These are phyloP conservation scores for Craterocephalus amniculus DNA, from an alignment of 2,797 vertebrate genomes.

Conservation along the genomic window DNA sequence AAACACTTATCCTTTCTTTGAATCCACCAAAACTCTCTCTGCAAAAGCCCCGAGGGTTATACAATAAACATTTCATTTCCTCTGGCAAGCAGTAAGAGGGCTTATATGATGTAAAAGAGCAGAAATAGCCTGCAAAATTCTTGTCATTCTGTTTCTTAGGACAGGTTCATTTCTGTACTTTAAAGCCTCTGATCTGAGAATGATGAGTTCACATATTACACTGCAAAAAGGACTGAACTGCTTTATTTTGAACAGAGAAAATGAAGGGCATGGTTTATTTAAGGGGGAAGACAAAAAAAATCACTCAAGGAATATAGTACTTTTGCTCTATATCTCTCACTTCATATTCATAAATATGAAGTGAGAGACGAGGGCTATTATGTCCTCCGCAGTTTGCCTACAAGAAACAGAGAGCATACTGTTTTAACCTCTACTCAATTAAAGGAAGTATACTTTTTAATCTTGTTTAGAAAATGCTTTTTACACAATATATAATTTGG, in stretches of 20 bases:
- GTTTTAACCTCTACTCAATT: too few species aligned
- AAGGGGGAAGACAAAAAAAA: slow-evolving; percentile 2
- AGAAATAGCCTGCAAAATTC: slow-evolving; percentile 71
- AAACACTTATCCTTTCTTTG: slow-evolving; percentile 74
- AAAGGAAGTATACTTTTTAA: too few species aligned
- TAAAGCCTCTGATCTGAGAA: slow-evolving; percentile 19
- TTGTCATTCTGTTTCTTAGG: slow-evolving; percentile 66
- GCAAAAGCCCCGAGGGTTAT: slow-evolving; percentile 65
- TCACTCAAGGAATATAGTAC: slow-evolving; percentile 4
- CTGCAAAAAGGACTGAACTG: slow-evolving; percentile 28
- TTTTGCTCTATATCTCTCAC: background rate
- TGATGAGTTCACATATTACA: slow-evolving; percentile 47
- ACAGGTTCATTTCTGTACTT: slow-evolving; percentile 43
- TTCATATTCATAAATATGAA: background rate
- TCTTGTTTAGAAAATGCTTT: too few species aligned
- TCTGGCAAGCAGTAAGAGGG: slow-evolving; percentile 79
- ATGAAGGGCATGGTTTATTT: slow-evolving; percentile 46
- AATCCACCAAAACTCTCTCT: slow-evolving; percentile 65
- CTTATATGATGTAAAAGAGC: slow-evolving; percentile 79
- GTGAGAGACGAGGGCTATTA: too few species aligned
- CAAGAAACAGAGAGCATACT: too few species aligned
- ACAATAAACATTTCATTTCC: slow-evolving; percentile 88
- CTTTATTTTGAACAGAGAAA: slow-evolving; percentile 22
- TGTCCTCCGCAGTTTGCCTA: too few species aligned
- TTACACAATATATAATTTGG: too few species aligned